A percentile compares a stretch with the other conserved stretches of the same genome.
Conservation (phyloP, 2,888 invertebrate genomes). For the Rhagonycha fulva region DNA sequence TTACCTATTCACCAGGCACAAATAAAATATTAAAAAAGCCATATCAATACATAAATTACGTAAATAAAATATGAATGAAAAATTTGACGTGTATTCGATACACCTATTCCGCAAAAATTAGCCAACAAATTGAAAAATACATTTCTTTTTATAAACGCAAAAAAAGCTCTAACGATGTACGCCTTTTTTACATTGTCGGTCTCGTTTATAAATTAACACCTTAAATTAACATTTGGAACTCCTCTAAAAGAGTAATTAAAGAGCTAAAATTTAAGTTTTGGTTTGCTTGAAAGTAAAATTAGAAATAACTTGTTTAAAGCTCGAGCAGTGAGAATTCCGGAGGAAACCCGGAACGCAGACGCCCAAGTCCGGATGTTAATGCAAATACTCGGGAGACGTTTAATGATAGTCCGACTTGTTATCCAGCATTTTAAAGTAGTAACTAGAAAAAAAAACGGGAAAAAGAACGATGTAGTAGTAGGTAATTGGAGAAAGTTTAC, state of each 20-base stretch:
- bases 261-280: background rate
- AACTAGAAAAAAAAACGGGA: background rate
- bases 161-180: background rate
- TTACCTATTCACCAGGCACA: background rate
- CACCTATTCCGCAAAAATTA: background rate
- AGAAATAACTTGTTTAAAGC: constrained; percentile 46
- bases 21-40: background rate
- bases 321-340: constrained; percentile 41
- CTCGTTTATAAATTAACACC: background rate
- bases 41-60: background rate
- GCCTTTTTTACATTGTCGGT: background rate
- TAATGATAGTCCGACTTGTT: constrained; percentile 54
- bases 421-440: constrained; percentile 47
- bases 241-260: background rate
- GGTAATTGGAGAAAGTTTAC: background rate
- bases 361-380: constrained; percentile 49
- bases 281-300: constrained; percentile 49
- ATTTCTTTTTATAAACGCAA: background rate
- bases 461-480: background rate
- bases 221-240: background rate
- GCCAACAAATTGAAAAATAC: background rate
- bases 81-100: background rate
- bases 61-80: background rate
- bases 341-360: constrained; percentile 40
- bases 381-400: constrained; percentile 49